These are phyloP conservation scores for Anguilla megastoma DNA, from an alignment of 2,797 vertebrate genomes.

Conservation along the genomic window DNA sequence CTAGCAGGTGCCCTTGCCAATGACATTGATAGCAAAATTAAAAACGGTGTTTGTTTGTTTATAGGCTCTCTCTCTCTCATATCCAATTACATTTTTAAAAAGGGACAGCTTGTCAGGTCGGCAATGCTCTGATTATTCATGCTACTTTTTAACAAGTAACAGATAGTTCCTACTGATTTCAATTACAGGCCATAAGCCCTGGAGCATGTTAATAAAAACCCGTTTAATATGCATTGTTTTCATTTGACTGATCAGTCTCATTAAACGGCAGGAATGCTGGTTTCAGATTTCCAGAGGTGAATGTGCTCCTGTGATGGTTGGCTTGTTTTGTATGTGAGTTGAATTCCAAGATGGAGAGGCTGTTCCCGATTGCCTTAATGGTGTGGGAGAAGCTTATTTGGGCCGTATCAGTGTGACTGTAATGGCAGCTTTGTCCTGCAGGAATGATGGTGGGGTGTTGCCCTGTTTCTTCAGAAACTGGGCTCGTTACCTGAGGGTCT, in stretches of 20 bases:
- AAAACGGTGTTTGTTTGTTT: neutral
- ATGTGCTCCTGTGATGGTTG: constrained; percentile 14
- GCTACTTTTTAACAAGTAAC: constrained; percentile 1
- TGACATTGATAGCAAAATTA: neutral
- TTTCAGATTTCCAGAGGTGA: constrained; percentile 37
- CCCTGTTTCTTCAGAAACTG: constrained; percentile 41
- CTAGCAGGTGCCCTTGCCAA: neutral
- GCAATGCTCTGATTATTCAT: neutral
- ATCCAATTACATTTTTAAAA: neutral
- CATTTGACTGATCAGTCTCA: neutral
- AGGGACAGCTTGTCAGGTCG: neutral
- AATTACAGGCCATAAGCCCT: neutral
- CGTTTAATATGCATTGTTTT: constrained; percentile 1
- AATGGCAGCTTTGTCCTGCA: constrained; percentile 42
- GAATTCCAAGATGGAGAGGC: too few relatives aligned
- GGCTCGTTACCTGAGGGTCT: constrained; percentile 84
- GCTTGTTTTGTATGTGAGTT: neutral
- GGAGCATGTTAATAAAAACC: neutral
- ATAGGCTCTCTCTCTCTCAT: neutral
- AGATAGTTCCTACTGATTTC: neutral
- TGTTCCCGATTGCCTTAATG: neutral
- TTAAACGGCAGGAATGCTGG: constrained; percentile 6
- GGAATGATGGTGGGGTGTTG: constrained; percentile 48
- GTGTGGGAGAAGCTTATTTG: constrained; percentile 17
- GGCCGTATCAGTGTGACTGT: constrained; percentile 38